Evolutionary conservation across 2,113 vertebrate genomes (phyloP), one percentile per base, ranked within the genome.

Genomic region (Callipepla squamata): DNA sequence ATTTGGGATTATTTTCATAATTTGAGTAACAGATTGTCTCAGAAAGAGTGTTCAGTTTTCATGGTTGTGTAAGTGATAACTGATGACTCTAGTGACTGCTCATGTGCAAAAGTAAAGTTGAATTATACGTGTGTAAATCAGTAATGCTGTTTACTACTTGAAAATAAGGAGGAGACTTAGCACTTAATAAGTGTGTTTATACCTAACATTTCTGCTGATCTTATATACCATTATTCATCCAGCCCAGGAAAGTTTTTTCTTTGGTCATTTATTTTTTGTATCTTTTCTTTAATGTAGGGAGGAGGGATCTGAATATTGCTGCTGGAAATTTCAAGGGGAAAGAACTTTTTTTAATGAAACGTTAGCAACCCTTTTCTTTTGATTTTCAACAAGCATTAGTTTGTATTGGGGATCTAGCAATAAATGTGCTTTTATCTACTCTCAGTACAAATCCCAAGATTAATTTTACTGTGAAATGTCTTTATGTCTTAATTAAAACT

Each of bases 391-490:
- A 40, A 80, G 34, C 36, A 40, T 79, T 93, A 73, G 45, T 82
- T 95, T 90, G 45, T 82, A 59, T 40, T 59, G 69, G 66, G 40
- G 61, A 86, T 93, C 86, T 93, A 86, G 34, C 44, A 86, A 86
- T 69, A 82, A 87, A 69, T 47, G 7, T 59, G 34, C 34, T 79
- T 90, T 87, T 59, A 21, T 90, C 30, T 79, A 34, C 26, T 89
- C 76, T 90, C 44, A 81, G 36, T 22, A 63, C 44, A 93, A 69
- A 92, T 69, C 36, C 61, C 61, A 40, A 68, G 85, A 85, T 94
- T 89, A 94, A 75, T 85, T 95, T 95, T 91, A 15, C 65, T 78
- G 20, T 81, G 82, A 90, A 88, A 80, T 78, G 55, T 80, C 63
- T 63, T 92, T 78, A 40, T 26, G 44, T 83, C 10, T 7, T 83